Conservation (phyloP, 2,888 invertebrate genomes). For the Lampropteryx suffumata region DNA sequence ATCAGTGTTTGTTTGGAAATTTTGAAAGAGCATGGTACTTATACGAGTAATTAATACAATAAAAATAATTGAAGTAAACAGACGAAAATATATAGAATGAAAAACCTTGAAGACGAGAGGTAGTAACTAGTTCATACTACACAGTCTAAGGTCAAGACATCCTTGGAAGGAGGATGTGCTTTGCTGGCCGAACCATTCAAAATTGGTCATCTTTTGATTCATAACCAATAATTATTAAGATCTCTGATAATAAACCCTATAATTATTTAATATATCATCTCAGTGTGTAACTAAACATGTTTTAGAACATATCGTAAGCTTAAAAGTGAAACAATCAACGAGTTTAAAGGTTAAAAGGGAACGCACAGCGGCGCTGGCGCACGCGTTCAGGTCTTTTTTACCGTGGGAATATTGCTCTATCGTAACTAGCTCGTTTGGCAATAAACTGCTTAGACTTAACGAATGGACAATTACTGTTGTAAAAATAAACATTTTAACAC, state of each 20-base stretch:
- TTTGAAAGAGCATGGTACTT: too few species aligned
- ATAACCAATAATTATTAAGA: constrained; percentile 3
- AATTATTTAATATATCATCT: constrained; percentile 15
- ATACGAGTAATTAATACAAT: too few species aligned
- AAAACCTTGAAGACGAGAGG: constrained; percentile 8
- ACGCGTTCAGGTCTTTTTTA: constrained; percentile 34
- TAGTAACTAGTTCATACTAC: neutral
- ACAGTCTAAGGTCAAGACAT: constrained; percentile 8
- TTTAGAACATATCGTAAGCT: constrained; percentile 13
- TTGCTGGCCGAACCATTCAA: neutral
- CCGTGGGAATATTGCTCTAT: constrained; percentile 32
- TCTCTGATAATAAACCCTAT: neutral
- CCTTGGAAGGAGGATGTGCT: constrained; percentile 17
- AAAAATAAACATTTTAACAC: neutral
- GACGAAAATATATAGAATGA: too few species aligned
- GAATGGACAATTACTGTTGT: constrained; percentile 2
- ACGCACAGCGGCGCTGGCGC: constrained; percentile 24
- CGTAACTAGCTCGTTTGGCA: constrained; percentile 31
- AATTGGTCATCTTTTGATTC: constrained; percentile 1
- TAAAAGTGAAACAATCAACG: constrained; percentile 17
- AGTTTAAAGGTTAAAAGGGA: constrained; percentile 33
- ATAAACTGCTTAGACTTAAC: constrained; percentile 14
- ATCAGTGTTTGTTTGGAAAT: constrained; percentile 10
- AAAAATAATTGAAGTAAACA: too few species aligned
- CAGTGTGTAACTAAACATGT: neutral